phyloP scores from a whole-genome alignment of 2,888 invertebrate genomes.

The Agrotis exclamationis region DNA sequence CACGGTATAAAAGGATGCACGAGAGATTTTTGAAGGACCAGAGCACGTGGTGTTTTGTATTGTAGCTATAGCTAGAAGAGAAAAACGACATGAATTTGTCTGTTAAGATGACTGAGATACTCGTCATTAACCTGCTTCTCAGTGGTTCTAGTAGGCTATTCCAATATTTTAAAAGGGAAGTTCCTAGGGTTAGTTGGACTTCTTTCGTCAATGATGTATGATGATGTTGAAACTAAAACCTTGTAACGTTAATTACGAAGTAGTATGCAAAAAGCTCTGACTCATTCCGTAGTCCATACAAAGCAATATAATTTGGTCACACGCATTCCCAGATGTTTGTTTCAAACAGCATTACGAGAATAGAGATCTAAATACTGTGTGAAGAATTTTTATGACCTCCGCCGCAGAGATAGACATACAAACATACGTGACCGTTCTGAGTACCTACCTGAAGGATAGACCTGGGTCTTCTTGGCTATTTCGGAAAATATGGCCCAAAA shows the following conservation, averaged over 20 bases:
- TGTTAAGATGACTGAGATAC: constrained; percentile 2
- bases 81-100: constrained; percentile 1
- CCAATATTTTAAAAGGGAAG: neutral
- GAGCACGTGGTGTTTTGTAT: constrained; percentile 36
- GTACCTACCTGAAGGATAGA: constrained; percentile 14
- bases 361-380: constrained; percentile 55
- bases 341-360: constrained; percentile 42
- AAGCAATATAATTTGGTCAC: constrained; percentile 56
- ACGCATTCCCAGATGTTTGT: constrained; percentile 56
- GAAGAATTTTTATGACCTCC: constrained; percentile 66
- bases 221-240: neutral
- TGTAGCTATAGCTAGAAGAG: neutral
- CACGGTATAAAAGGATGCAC: constrained; percentile 16
- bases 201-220: neutral
- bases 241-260: neutral
- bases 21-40: constrained; percentile 20
- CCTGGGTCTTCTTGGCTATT: neutral
- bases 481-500: neutral
- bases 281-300: constrained; percentile 33
- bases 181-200: neutral
- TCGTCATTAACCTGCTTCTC: neutral
- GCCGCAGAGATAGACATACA: constrained; percentile 10
- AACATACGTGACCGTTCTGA: neutral
- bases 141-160: neutral
- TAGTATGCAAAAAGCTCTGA: constrained; percentile 32